Conservation (phyloP, 2,113 vertebrate genomes). For the Mus pahari region DNA sequence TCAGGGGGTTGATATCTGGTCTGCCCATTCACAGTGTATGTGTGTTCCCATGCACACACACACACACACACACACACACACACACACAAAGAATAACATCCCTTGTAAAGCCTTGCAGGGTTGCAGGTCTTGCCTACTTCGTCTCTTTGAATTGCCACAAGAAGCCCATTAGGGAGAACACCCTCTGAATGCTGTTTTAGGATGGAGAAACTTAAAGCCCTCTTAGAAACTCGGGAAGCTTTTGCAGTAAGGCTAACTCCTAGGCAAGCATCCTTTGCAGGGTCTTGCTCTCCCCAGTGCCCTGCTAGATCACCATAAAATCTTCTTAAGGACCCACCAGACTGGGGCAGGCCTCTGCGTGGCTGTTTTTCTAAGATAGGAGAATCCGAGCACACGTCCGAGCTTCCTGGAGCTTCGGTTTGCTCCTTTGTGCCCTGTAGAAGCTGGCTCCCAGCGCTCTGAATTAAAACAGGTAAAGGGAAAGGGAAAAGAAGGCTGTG, state of each 20-base stretch:
- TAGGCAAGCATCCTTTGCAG: background rate
- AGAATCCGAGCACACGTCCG: background rate
- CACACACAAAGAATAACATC: background rate
- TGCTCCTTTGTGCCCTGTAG: background rate
- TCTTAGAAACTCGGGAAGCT: fast-evolving
- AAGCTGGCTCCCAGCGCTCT: background rate
- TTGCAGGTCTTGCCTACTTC: background rate
- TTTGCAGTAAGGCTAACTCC: background rate
- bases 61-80: background rate
- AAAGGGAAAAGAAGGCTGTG: background rate
- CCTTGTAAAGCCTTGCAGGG: background rate
- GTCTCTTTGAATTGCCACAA: background rate
- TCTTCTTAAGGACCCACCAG: background rate
- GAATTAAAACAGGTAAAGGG: background rate
- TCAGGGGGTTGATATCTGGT: background rate
- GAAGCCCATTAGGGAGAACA: background rate
- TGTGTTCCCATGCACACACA: background rate
- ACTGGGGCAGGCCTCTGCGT: background rate
- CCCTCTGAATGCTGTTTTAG: background rate
- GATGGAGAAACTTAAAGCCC: background rate
- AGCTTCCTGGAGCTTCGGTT: background rate
- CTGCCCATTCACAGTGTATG: too few relatives aligned
- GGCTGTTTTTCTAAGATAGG: background rate
- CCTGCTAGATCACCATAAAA: background rate
- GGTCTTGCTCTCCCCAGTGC: too few relatives aligned